phyloP scores from a whole-genome alignment of 2,113 vertebrate genomes.

The Thymallus thymallus region DNA sequence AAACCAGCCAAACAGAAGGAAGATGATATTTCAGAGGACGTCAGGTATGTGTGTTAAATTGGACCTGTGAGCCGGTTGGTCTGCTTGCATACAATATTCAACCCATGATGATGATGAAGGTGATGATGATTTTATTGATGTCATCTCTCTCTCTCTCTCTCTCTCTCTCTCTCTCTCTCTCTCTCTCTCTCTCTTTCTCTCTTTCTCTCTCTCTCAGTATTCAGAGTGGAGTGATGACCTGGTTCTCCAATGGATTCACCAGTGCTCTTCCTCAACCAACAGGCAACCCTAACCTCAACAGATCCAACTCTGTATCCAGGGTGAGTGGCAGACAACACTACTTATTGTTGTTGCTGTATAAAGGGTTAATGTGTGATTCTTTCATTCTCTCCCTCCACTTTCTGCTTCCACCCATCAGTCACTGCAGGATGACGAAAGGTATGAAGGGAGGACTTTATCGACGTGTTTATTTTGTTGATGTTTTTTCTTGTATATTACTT shows the following conservation, averaged over 20 bases:
- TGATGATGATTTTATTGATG: conserved; percentile 6
- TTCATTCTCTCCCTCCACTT: not conserved
- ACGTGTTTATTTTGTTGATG: not conserved
- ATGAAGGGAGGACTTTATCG: not conserved
- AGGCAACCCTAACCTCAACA: conserved; percentile 43
- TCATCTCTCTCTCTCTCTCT: not conserved
- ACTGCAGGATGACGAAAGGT: conserved; percentile 61
- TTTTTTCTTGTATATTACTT: not conserved
- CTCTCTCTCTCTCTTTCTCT: not conserved
- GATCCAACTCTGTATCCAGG: conserved; percentile 45
- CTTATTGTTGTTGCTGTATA: not conserved
- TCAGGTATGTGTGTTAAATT: conserved; percentile 37
- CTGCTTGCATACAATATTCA: not conserved
- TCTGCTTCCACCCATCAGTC: conserved; percentile 20
- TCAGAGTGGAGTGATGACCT: conserved; percentile 67
- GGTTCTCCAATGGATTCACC: conserved; percentile 73
- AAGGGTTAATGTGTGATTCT: not conserved
- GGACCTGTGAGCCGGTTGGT: not conserved
- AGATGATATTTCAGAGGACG: conserved; percentile 51
- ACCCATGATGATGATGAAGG: not conserved
- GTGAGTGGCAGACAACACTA: conserved; percentile 36
- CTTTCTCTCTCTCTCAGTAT: conserved; percentile 29
- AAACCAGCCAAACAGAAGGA: conserved; percentile 9
- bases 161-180: conserved; percentile 7
- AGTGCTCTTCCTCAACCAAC: conserved; percentile 68